phyloP scores from a whole-genome alignment of 2,888 invertebrate genomes.

The Leptopterna dolabrata region DNA sequence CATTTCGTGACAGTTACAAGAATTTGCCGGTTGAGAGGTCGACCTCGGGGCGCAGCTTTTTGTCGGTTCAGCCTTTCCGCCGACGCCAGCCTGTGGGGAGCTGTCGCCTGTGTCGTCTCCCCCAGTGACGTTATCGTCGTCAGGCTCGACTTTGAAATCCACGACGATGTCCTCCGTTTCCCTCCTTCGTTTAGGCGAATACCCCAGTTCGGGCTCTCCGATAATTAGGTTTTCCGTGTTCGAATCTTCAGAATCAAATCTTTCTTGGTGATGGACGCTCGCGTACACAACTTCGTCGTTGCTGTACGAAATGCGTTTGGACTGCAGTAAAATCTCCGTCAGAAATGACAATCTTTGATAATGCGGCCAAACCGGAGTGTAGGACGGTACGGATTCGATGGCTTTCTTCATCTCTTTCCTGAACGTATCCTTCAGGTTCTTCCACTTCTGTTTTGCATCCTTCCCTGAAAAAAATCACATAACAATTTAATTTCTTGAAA shows the following conservation, averaged over 20 bases:
- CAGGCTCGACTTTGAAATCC: not conserved
- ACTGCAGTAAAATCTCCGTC: constrained; percentile 10
- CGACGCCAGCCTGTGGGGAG: not conserved
- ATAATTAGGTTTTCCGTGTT: not conserved
- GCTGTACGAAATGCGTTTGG: constrained; percentile 19
- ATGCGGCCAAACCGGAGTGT: constrained; percentile 32
- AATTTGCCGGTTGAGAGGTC: not conserved
- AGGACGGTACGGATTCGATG: constrained; percentile 3
- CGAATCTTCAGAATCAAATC: constrained; percentile 20
- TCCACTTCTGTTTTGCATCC: constrained; percentile 37
- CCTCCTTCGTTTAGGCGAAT: constrained; percentile 22
- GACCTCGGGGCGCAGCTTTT: not conserved
- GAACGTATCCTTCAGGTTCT: constrained; percentile 38
- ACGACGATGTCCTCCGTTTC: not conserved
- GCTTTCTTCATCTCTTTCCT: constrained; percentile 40
- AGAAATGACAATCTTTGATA: constrained; percentile 15
- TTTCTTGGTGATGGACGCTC: not conserved
- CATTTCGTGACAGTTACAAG: not conserved
- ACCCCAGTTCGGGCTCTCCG: not conserved
- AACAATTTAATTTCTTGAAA: not conserved
- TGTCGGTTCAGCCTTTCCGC: not conserved
- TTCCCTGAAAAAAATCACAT: not conserved
- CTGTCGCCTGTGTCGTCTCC: not conserved
- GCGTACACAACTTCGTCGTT: not conserved
- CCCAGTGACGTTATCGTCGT: not conserved